Evolutionary conservation across 2,888 invertebrate genomes (phyloP).

Genomic region (Epistrophella euchroma): DNA sequence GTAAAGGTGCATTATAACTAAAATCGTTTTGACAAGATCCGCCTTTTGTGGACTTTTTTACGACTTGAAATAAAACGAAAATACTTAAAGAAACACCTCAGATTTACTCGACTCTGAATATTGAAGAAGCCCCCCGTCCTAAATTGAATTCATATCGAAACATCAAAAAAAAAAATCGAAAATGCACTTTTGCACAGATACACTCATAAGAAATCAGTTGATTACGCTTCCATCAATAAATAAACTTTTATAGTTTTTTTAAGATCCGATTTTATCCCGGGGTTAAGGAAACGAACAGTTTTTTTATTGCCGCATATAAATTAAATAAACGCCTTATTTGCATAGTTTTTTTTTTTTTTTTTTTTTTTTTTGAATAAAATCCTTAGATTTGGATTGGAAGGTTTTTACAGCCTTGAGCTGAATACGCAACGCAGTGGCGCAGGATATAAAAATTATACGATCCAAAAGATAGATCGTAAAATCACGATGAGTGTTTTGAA

Average conservation of each 20-base stretch:
- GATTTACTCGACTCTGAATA: constrained; percentile 1
- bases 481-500: constrained; percentile 68
- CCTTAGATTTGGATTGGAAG: constrained; percentile 13
- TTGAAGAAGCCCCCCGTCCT: not conserved
- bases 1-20: constrained; percentile 36
- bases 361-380: constrained; percentile 23
- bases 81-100: constrained; percentile 70
- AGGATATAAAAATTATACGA: constrained; percentile 63
- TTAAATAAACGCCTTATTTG: constrained; percentile 76
- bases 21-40: constrained; percentile 73
- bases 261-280: constrained; percentile 23
- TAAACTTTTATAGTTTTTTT: constrained; percentile 57
- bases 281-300: constrained; percentile 9
- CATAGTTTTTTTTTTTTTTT: constrained; percentile 29
- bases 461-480: constrained; percentile 68
- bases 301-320: constrained; percentile 66
- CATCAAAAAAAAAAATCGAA: constrained; percentile 54
- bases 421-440: constrained; percentile 60
- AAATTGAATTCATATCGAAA: constrained; percentile 63
- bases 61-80: constrained; percentile 71
- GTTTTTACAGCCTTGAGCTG: not conserved
- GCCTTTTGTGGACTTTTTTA: constrained; percentile 74
- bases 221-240: constrained; percentile 71
- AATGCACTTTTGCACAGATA: constrained; percentile 67
- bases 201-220: constrained; percentile 64